Conservation (phyloP, 2,888 invertebrate genomes). For the Myopa testacea region DNA sequence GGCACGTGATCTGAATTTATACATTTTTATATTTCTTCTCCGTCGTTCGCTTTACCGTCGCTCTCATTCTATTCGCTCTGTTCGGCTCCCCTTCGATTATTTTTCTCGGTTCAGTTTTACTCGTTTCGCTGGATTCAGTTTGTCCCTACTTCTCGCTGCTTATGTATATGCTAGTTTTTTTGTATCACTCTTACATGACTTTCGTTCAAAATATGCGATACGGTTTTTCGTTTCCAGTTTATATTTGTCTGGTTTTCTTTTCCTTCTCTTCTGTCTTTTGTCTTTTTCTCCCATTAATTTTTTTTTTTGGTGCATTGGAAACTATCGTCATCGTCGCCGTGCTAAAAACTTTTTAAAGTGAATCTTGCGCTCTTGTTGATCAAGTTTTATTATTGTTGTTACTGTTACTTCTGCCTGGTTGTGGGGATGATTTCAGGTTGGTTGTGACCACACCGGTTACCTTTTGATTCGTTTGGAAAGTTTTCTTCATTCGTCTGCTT, state of each 20-base stretch:
- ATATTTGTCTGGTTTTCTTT: neutral
- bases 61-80: neutral
- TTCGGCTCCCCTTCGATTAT: neutral
- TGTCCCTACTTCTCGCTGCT: neutral
- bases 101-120: neutral
- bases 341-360: neutral
- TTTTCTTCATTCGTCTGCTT: too few species aligned
- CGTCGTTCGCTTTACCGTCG: too few species aligned
- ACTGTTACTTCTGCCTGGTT: too few species aligned
- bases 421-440: too few species aligned
- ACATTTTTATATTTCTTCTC: too few species aligned
- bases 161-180: neutral
- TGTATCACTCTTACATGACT: neutral
- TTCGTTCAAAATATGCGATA: constrained; percentile 5
- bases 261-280: neutral
- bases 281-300: too few species aligned
- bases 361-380: too few species aligned
- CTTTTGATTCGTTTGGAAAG: too few species aligned
- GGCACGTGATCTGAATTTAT: constrained; percentile 12
- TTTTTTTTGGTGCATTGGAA: neutral
- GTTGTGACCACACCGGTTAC: too few species aligned
- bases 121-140: too few species aligned
- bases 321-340: neutral
- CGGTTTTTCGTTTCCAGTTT: neutral
- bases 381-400: too few species aligned